Evolutionary conservation across 2,113 vertebrate genomes (phyloP), one percentile per base, ranked within the genome.

Genomic region (Platichthys stellatus): DNA sequence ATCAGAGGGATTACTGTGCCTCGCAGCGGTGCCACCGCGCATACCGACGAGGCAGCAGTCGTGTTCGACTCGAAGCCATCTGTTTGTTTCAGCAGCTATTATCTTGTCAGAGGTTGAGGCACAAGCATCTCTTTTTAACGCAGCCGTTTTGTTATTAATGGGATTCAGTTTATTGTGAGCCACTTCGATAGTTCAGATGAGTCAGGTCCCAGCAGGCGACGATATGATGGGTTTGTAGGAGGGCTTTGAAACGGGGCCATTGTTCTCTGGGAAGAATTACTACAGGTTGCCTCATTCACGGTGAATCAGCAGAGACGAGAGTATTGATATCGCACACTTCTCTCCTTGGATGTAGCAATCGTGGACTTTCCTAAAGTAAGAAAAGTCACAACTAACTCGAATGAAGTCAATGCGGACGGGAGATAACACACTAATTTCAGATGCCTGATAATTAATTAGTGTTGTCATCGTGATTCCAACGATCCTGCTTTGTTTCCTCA

Each of bases 91-190:
- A 23, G 24, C 51, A 21, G 58, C 69, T 74, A 65, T 81, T 82
- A 60, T 80, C 45, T 83, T 81, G 80, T 75, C 74, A 80, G 73
- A 71, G 57, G 49, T 12, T 12, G 17, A 64, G 12, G 20, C 10
- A 51, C 26, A 65, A 28, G 26, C 71, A 17, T 80, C 60, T 83
- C 61, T 71, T 85, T 23, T 69, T 63, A 64, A 78, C 66, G 65
- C 62, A 65, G 51, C 59, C 72, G 21, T 81, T 84, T 84, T 73
- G 70, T 72, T 84, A 84, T 80, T 82, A 80, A 85, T 88, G 64
- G 15, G n/a, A 81, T 81, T 81, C 69, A 23, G 63, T 84, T 89
- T 83, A 74, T 76, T 88, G 65, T 72, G 61, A 59, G 26, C 51
- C 67, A 67, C 76, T 75, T 86, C 45, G 83, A 47, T 71, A 63